These are phyloP conservation scores for Mus caroli DNA, from an alignment of 2,797 vertebrate genomes.

Conservation along the genomic window DNA sequence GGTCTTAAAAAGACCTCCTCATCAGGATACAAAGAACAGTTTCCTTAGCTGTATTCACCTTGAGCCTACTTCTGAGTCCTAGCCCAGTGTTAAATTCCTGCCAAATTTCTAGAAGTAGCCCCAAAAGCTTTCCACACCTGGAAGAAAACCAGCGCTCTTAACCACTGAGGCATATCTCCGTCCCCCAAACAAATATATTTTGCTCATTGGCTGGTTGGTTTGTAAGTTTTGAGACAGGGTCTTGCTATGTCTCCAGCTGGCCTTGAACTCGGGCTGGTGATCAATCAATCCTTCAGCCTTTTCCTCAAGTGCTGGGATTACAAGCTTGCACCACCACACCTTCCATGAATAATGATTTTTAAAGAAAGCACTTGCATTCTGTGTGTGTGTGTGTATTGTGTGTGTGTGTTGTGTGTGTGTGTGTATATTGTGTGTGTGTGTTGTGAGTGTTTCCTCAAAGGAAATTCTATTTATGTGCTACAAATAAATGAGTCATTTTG, in stretches of 20 bases:
- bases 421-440: not conserved
- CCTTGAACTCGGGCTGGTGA: not conserved
- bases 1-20: too few species aligned
- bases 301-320: not conserved
- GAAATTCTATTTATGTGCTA: slow-evolving; percentile 70
- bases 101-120: too few species aligned
- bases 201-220: not conserved
- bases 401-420: not conserved
- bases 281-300: not conserved
- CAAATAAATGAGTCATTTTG: slow-evolving; percentile 70
- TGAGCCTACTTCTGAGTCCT: too few species aligned
- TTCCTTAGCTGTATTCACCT: too few species aligned
- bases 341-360: slow-evolving; percentile 41
- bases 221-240: not conserved
- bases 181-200: not conserved
- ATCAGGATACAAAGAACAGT: too few species aligned
- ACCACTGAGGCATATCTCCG: not conserved
- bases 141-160: not conserved
- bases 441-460: slow-evolving; percentile 19
- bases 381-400: not conserved
- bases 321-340: not conserved
- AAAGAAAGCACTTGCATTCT: not conserved
- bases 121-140: not conserved
- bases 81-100: too few species aligned
- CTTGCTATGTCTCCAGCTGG: not conserved